These are phyloP conservation scores for Sinocyclocheilus anophthalmus DNA, from an alignment of 2,113 vertebrate genomes.

Conservation along the genomic window DNA sequence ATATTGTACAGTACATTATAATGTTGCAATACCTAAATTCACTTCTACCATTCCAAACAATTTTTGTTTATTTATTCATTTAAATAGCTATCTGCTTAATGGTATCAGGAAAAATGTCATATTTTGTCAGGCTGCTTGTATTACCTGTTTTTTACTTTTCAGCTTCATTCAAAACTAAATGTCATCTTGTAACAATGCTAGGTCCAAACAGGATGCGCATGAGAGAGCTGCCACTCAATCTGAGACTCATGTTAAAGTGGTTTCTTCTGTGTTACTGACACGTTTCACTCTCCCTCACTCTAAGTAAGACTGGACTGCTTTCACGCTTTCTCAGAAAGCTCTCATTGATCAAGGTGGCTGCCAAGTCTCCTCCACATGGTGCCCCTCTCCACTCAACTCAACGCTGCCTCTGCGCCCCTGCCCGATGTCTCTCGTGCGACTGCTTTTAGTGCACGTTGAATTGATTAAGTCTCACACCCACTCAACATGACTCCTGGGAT, in stretches of 20 bases:
- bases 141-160: background rate
- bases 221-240: slow-evolving; percentile 10
- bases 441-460: slow-evolving; percentile 41
- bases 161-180: background rate
- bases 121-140: background rate
- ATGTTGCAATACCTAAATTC: background rate
- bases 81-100: background rate
- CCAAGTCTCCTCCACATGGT: background rate
- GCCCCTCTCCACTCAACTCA: background rate
- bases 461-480: slow-evolving; percentile 51
- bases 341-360: slow-evolving; percentile 22
- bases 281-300: slow-evolving; percentile 29
- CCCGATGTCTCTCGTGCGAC: background rate
- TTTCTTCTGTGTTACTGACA: background rate
- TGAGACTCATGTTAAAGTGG: slow-evolving; percentile 20
- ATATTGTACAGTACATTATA: background rate
- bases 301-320: background rate
- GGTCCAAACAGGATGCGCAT: background rate
- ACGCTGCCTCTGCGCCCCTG: background rate
- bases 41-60: background rate
- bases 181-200: background rate
- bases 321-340: background rate
- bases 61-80: too few relatives aligned
- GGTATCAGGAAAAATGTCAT: background rate
- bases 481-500: slow-evolving; percentile 31